These are phyloP conservation scores for Sciurus carolinensis DNA, from an alignment of 2,797 vertebrate genomes.

Conservation along the genomic window DNA sequence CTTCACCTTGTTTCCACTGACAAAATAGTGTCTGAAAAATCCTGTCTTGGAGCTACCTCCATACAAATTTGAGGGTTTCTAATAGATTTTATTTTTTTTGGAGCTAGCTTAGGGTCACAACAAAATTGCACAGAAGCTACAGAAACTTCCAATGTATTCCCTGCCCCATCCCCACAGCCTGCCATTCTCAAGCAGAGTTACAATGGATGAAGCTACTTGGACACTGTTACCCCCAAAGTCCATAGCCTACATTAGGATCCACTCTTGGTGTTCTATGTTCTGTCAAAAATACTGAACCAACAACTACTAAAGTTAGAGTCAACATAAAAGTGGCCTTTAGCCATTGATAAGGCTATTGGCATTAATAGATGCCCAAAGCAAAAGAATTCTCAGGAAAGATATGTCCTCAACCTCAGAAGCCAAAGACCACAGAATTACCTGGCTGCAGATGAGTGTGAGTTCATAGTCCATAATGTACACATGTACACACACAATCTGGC, in stretches of 20 bases:
- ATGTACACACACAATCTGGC: not conserved
- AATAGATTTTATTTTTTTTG: not conserved
- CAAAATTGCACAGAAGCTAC: not conserved
- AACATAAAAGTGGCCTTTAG: constrained; percentile 19
- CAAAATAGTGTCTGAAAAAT: not conserved
- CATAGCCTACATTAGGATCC: not conserved
- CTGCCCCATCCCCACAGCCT: not conserved
- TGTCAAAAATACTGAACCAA: not conserved
- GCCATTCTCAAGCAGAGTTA: too few relatives aligned
- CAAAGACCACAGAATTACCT: not conserved
- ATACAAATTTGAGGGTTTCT: not conserved
- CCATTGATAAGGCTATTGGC: not conserved
- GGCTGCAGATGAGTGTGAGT: not conserved
- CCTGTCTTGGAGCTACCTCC: not conserved
- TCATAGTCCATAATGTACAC: not conserved
- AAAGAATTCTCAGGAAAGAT: not conserved
- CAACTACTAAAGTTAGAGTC: not conserved
- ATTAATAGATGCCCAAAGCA: not conserved
- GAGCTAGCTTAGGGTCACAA: not conserved
- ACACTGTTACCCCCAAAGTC: not conserved
- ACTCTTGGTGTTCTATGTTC: too few relatives aligned
- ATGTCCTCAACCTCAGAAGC: not conserved
- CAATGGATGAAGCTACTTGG: not conserved
- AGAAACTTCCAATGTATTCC: not conserved
- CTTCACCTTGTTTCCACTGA: not conserved